Conservation (phyloP, 2,113 vertebrate species). For the Sterrhoptilus dennistouni region DNA sequence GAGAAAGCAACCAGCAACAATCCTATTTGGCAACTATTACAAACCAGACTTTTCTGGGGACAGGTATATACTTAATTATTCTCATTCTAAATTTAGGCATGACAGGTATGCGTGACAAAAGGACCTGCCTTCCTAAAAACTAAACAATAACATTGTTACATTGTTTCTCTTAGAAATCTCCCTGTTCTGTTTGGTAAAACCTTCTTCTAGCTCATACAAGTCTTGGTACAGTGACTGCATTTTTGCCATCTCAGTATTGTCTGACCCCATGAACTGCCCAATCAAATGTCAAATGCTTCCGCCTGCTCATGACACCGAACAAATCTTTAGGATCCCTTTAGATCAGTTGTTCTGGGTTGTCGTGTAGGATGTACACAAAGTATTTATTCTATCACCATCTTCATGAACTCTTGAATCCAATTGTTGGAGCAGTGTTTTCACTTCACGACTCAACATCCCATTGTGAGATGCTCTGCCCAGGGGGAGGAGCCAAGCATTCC, state of each 20-base stretch:
- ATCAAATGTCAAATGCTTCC: neutral
- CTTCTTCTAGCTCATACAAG: neutral
- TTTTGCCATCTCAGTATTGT: neutral
- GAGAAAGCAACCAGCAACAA: neutral
- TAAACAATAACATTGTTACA: neutral
- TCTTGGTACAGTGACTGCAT: neutral
- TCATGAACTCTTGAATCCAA: too few relatives aligned
- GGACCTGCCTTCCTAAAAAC: neutral
- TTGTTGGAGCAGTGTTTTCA: too few relatives aligned
- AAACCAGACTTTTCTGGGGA: neutral
- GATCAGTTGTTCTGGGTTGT: neutral
- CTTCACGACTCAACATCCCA: too few relatives aligned
- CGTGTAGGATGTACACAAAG: too few relatives aligned
- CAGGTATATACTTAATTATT: neutral
- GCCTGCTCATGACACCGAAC: neutral
- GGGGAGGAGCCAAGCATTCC: too few relatives aligned
- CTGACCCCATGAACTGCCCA: neutral
- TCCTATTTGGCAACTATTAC: neutral
- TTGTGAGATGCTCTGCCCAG: too few relatives aligned
- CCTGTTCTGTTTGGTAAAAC: neutral
- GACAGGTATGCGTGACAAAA: neutral
- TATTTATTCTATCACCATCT: too few relatives aligned
- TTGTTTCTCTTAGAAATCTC: neutral
- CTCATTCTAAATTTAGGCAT: neutral
- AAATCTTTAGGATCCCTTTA: neutral